Percentiles rank a stretch among this genome's conserved stretches.
Conservation (phyloP, 2,113 vertebrate genomes). For the Elachura formosa region DNA sequence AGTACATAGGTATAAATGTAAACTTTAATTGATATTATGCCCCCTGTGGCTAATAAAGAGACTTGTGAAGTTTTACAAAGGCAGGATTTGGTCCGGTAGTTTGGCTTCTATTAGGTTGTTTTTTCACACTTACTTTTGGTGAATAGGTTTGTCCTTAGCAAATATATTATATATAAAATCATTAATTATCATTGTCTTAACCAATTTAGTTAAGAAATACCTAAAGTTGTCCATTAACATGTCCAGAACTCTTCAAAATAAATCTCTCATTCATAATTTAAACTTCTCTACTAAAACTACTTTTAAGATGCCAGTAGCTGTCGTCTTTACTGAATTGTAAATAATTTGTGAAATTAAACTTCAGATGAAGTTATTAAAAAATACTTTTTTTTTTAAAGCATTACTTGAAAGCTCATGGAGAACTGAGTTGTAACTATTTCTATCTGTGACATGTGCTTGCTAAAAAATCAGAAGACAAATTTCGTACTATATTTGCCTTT, state of each 20-base stretch:
- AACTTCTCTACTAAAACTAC: not conserved
- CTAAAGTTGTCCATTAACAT: not conserved
- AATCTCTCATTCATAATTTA: not conserved
- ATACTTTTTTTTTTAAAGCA: not conserved
- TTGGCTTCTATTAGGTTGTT: not conserved
- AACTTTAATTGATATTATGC: not conserved
- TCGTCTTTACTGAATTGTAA: not conserved
- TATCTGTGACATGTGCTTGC: not conserved
- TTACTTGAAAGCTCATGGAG: not conserved
- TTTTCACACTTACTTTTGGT: not conserved
- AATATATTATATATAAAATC: not conserved
- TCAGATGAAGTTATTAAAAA: not conserved
- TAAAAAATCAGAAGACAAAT: not conserved
- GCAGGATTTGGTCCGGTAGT: not conserved
- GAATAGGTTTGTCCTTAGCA: not conserved
- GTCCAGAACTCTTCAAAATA: not conserved
- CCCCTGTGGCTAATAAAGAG: not conserved
- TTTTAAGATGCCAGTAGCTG: not conserved
- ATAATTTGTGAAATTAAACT: not conserved
- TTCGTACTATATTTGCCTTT: not conserved
- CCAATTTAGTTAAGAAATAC: too few relatives aligned
- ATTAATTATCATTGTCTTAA: not conserved
- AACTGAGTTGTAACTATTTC: not conserved
- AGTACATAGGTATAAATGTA: not conserved
- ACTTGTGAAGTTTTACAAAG: not conserved